Evolutionary conservation across 2,797 vertebrate species (phyloP).

Genomic region (Sebastolobus altivelis): DNA sequence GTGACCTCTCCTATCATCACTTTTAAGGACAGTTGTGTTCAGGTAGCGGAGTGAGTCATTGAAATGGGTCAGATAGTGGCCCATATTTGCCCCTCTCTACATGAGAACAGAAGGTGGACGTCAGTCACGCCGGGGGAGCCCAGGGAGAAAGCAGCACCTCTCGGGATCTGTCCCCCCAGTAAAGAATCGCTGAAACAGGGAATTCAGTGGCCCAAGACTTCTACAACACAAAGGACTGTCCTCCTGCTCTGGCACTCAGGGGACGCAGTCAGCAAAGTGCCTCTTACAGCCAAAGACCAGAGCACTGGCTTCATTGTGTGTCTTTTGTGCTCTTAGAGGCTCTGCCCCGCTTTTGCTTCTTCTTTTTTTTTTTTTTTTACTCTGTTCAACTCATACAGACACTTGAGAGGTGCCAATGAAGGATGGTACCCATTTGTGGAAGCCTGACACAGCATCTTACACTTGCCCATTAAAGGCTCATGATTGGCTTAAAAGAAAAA

Average conservation of each 20-base stretch:
- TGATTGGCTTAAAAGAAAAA: constrained; percentile 59
- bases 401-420: constrained; percentile 70
- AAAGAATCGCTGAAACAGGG: constrained; percentile 86
- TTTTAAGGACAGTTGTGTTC: constrained; percentile 66
- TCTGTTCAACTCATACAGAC: constrained; percentile 55
- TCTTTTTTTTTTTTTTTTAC: constrained; percentile 25
- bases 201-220: constrained; percentile 84
- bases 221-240: constrained; percentile 82
- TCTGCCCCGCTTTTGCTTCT: constrained; percentile 53
- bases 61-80: constrained; percentile 84
- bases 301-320: constrained; percentile 73
- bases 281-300: constrained; percentile 74
- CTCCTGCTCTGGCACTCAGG: constrained; percentile 78
- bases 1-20: constrained; percentile 61
- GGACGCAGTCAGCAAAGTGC: constrained; percentile 86
- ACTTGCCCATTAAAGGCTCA: constrained; percentile 67
- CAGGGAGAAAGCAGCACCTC: constrained; percentile 74
- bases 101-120: constrained; percentile 85
- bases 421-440: constrained; percentile 62
- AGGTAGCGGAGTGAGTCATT: constrained; percentile 68
- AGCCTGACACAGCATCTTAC: constrained; percentile 77
- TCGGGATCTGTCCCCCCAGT: constrained; percentile 82
- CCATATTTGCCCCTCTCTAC: constrained; percentile 75
- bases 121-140: constrained; percentile 79
- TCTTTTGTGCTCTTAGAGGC: constrained; percentile 71